Percentiles rank a stretch among this genome's conserved stretches.
Conservation (phyloP, 2,797 vertebrate genomes). For the Limosa lapponica region DNA sequence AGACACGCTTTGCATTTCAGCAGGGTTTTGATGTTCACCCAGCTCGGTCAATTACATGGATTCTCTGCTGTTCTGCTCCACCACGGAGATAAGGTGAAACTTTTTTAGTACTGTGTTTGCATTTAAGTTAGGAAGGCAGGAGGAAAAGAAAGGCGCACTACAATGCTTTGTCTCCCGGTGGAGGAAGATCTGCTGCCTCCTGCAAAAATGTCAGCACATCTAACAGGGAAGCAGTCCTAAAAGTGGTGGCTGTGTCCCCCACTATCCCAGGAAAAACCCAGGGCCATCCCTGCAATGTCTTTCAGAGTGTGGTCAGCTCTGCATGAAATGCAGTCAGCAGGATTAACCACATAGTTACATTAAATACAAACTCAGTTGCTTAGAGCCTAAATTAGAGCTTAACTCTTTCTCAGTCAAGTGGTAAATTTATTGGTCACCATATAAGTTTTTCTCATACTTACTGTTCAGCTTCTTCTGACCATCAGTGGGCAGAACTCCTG, state of each 20-base stretch:
- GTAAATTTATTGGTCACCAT: not conserved
- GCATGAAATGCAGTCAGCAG: not conserved
- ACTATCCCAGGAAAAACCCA: not conserved
- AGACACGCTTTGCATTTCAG: not conserved
- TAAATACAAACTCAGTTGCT: not conserved
- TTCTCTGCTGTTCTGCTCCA: not conserved
- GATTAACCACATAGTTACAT: not conserved
- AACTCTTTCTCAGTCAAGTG: not conserved
- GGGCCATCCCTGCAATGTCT: not conserved
- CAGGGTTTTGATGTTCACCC: not conserved
- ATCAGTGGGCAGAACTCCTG: not conserved
- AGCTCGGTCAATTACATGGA: not conserved
- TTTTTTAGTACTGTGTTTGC: not conserved
- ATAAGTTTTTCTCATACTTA: not conserved
- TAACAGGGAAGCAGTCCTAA: not conserved
- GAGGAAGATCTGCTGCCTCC: not conserved
- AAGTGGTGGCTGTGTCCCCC: not conserved
- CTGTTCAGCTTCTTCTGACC: not conserved
- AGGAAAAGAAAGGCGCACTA: not conserved
- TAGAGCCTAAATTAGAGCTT: not conserved
- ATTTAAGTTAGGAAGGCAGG: not conserved
- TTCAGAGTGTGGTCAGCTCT: not conserved
- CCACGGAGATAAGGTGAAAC: not conserved
- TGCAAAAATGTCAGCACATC: not conserved
- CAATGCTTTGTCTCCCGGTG: rapidly evolving